Percentiles rank a stretch among this genome's conserved stretches.
phyloP scores from a whole-genome alignment of 2,113 vertebrate species.

The Clarias magur region DNA sequence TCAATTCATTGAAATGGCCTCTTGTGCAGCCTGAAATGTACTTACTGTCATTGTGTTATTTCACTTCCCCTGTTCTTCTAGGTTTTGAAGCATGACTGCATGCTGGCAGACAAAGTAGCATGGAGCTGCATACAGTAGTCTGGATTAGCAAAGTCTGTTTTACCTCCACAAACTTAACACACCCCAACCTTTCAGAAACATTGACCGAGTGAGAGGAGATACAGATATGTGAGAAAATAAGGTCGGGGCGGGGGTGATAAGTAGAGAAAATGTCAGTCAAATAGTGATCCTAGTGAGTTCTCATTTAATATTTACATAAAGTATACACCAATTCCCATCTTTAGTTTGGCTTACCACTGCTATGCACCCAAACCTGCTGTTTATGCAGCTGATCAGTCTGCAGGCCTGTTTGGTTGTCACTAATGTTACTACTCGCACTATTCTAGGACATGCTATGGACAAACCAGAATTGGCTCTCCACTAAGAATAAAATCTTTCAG shows the following conservation, averaged over 20 bases:
- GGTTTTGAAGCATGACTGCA: constrained; percentile 9
- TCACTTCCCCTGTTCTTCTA: background rate
- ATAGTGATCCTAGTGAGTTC: constrained; percentile 54
- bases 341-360: constrained; percentile 55
- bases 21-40: constrained; percentile 18
- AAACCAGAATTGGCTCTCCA: background rate
- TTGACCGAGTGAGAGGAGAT: constrained; percentile 7
- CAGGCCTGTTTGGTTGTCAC: constrained; percentile 57
- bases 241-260: constrained; percentile 2
- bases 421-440: constrained; percentile 50
- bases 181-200: constrained; percentile 39
- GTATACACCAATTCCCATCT: constrained; percentile 54
- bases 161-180: constrained; percentile 55
- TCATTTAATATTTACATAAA: constrained; percentile 64
- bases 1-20: constrained; percentile 31
- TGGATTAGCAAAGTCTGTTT: constrained; percentile 24
- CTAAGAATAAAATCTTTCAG: background rate
- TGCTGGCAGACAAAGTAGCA: constrained; percentile 44
- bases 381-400: constrained; percentile 63
- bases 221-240: constrained; percentile 37
- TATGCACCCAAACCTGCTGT: constrained; percentile 64
- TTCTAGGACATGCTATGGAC: background rate
- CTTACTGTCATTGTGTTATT: constrained; percentile 38
- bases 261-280: constrained; percentile 45
- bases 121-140: background rate